Evolutionary conservation across 2,888 invertebrate species (phyloP), one percentile per base, ranked within the genome.

Genomic region (Drosophila histrio): DNA sequence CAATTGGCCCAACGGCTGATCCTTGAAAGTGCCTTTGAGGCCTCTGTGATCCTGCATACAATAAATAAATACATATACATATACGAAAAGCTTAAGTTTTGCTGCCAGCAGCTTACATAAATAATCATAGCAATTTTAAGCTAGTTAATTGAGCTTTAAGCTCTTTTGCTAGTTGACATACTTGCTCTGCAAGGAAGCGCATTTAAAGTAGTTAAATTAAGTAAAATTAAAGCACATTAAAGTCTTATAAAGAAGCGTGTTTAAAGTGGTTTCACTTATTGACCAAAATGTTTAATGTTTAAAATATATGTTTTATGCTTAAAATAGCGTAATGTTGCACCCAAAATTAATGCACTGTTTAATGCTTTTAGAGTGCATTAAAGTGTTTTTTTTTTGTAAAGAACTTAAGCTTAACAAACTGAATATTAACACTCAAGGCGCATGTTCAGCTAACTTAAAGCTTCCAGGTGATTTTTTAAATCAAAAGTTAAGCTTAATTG

Each of bases 1-100:
- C 52, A 72, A 74, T 73, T 67, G 53, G 68, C 74, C 71, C 57
- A 61, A 41, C 41, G 69, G 69, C 74, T 74, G 72, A 68, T 72
- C 69, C 72, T 74, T 61, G 49, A 53, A 34, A 17, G 34, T 28
- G 30, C 56, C 74, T 53, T 73, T 57, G 34, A 71, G 60, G 30
- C 30, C 52, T 11, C 39, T 36, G 53, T 36, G 53, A 72, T 21
- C 46, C 50, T 28, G 41, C 53, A 28, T 21, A 11, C 36, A 26
- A 22, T 22, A 41, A 22, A 7, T n/a, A n/a, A 8, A 2, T 34
- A 1, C 21, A n/a, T n/a, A 21, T 6, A 39, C 5, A 15, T 15
- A 43, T 9, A 43, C 1, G 8, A 3, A 15, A 8, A 11, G 5
- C 43, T 26, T 26, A 43, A 2, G 24, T 24, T 7, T 32, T 6